These are phyloP conservation scores for Pterocles gutturalis DNA, from an alignment of 2,113 vertebrate genomes.

Conservation along the genomic window DNA sequence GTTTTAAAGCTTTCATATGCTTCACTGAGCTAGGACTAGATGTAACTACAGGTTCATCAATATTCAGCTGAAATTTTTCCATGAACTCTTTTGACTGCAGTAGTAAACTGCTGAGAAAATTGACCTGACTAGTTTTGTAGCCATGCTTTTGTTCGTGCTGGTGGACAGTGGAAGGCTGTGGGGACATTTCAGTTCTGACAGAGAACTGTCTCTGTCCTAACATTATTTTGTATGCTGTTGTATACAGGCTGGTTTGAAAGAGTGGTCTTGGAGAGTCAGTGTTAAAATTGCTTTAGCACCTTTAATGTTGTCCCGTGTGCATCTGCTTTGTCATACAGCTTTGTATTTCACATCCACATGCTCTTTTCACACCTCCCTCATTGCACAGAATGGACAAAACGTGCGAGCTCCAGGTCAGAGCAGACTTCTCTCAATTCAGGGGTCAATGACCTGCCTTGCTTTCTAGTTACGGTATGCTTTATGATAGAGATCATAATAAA, in stretches of 20 bases:
- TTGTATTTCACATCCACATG: not conserved
- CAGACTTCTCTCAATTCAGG: not conserved
- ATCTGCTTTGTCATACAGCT: not conserved
- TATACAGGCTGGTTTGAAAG: not conserved
- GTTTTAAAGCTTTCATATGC: conserved; percentile 4
- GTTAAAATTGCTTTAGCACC: not conserved
- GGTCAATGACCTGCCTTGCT: not conserved
- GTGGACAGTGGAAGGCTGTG: not conserved
- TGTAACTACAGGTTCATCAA: not conserved
- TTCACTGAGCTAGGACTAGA: not conserved
- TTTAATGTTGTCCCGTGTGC: not conserved
- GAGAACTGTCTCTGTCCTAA: not conserved
- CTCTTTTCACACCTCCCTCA: not conserved
- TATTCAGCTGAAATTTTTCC: not conserved
- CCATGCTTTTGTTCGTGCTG: not conserved
- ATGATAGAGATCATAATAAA: rapidly evolving
- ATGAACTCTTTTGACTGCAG: not conserved
- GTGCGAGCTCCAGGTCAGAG: not conserved
- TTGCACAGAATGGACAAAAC: not conserved
- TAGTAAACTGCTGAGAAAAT: not conserved
- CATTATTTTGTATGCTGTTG: not conserved
- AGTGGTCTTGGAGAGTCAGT: not conserved
- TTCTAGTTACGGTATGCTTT: not conserved
- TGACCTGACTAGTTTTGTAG: not conserved
- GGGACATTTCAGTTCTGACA: not conserved